Base-by-base conservation (phyloP, 2,888 invertebrate species). In the Slavum lentiscoides region DNA sequence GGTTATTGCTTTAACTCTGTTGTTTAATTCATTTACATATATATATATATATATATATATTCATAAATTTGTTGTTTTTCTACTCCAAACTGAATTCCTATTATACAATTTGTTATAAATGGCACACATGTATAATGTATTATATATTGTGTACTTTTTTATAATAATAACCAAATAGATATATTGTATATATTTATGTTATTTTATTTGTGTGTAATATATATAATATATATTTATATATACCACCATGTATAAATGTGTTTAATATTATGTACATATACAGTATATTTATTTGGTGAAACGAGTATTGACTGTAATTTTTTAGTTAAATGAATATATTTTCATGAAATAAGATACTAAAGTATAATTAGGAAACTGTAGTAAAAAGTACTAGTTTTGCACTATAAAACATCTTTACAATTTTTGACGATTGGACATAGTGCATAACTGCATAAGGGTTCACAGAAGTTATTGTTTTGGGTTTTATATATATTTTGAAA, bases 211-310 rank as follows among this genome's bases (percentile, higher is more conserved):
- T 64, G n/a, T 74, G 62, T 49, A 73, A 62, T 73, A 61, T 61
- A 43, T 39, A 39, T 7, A 39, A 61, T 61, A 43, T 30, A 30
- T 30, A 43, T 7, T 4, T 67, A 53, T 53, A 8, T 49, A 19
- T 13, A 43, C 15, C 15, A 70, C 11, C 9, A 74, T 62, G 62
- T 49, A 62, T 62, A 74, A 74, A 64, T 74, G 66, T 66, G 21
- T 66, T 39, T 39, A 37, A 67, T 23, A 66, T 15, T 43, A 49
- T 69, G 49, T 61, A 30, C 30, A 49, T 68, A 23, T 76, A 61
- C n/a, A 61, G 23, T 69, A 76, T 76, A 49, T 76, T 76, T 76
- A 68, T 76, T 76, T 76, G 76, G 76, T 30, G 19, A 61, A 61
- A 74, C 13, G 37, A 37, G 49, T 76, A 49, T 76, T 76, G 49